Evolutionary conservation across 2,113 vertebrate genomes (phyloP).

Genomic region (Aplodontia rufa): DNA sequence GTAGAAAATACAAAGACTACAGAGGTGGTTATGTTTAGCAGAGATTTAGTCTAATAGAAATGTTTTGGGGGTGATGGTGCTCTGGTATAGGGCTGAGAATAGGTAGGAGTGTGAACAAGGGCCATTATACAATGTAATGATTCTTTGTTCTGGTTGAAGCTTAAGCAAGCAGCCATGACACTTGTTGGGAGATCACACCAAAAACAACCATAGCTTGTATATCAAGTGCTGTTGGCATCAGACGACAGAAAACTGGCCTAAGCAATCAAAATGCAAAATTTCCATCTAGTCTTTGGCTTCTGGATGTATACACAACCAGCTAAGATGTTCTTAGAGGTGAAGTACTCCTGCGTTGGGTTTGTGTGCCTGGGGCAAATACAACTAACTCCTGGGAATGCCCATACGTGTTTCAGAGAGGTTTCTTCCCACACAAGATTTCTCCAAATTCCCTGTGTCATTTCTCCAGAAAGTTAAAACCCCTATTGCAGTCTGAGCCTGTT

Average conservation of each 20-base stretch:
- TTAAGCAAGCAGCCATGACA: neutral
- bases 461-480: neutral
- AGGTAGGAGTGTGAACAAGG: neutral
- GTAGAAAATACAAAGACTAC: neutral
- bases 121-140: neutral
- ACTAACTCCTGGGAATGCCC: neutral
- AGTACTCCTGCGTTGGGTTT: neutral
- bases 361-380: neutral
- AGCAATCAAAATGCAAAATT: neutral
- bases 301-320: neutral
- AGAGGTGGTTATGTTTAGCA: neutral
- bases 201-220: neutral
- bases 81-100: neutral
- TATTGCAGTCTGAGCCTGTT: neutral
- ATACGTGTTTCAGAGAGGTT: neutral
- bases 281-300: neutral
- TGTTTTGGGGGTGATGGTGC: neutral
- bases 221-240: neutral
- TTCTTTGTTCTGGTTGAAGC: neutral
- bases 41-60: neutral
- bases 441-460: constrained; percentile 24
- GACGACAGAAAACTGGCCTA: neutral
- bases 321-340: neutral
- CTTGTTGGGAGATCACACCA: neutral
- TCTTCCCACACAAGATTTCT: neutral